A percentile compares a stretch with the other conserved stretches of the same genome.
phyloP scores from a whole-genome alignment of 2,113 vertebrate genomes.

The Gopherus evgoodei region DNA sequence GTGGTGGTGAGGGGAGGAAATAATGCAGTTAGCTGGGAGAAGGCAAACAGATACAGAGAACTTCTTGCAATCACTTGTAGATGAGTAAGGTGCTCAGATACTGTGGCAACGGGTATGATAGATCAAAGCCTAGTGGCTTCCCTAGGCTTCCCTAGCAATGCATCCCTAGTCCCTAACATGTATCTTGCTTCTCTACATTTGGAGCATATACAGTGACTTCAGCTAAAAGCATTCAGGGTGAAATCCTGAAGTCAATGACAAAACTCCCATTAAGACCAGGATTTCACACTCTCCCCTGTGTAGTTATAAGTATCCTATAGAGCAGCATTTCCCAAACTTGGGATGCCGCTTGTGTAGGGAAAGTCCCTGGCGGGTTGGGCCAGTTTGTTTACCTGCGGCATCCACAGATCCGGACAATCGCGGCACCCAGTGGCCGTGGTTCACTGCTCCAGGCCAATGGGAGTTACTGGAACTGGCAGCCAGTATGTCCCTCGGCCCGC shows the following conservation, averaged over 20 bases:
- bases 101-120: rapidly evolving
- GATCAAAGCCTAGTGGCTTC: neutral
- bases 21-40: neutral
- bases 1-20: neutral
- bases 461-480: too few relatives aligned
- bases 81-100: neutral
- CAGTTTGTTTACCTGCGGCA: too few relatives aligned
- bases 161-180: rapidly evolving
- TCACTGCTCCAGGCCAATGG: too few relatives aligned
- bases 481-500: too few relatives aligned
- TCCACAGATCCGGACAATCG: too few relatives aligned
- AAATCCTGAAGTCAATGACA: rapidly evolving
- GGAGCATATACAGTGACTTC: neutral
- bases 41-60: neutral
- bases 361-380: too few relatives aligned
- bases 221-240: neutral
- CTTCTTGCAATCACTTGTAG: too few relatives aligned
- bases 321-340: too few relatives aligned
- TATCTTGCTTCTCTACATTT: neutral
- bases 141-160: too few relatives aligned
- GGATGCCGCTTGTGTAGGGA: too few relatives aligned
- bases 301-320: neutral
- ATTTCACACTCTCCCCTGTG: rapidly evolving
- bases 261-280: rapidly evolving
- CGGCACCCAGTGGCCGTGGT: too few relatives aligned